Evolutionary conservation across 2,888 invertebrate genomes (phyloP).

Genomic region (Dermolepida albohirtum): DNA sequence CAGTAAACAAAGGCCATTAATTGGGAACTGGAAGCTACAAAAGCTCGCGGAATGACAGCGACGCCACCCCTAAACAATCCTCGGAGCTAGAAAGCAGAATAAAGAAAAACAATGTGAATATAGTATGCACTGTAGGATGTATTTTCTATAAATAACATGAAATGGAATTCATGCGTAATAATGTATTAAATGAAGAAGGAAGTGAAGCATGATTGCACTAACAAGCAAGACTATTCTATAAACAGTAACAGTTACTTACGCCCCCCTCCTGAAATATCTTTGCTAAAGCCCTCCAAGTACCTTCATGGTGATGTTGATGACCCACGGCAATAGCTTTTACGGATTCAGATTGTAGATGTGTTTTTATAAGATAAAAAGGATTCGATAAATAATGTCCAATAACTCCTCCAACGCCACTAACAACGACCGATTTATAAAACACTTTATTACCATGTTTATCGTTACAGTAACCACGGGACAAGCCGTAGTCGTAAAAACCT

Average conservation of each 20-base stretch:
- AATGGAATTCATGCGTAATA: no score
- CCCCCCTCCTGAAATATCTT: constrained; percentile 69
- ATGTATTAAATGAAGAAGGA: no score
- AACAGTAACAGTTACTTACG: constrained; percentile 53
- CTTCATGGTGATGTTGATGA: constrained; percentile 79
- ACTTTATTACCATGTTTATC: constrained; percentile 67
- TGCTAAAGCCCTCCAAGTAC: constrained; percentile 67
- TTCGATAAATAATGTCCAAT: constrained; percentile 78
- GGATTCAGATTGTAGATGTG: constrained; percentile 84
- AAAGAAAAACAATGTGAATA: neutral
- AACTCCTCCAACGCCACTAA: constrained; percentile 74
- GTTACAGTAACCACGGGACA: constrained; percentile 57
- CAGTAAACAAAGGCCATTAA: constrained; percentile 81
- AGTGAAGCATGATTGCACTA: neutral
- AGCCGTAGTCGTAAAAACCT: constrained; percentile 59
- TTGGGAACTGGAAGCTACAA: constrained; percentile 86
- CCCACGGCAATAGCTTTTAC: constrained; percentile 84
- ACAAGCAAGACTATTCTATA: neutral
- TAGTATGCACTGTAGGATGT: no score
- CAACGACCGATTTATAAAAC: constrained; percentile 65
- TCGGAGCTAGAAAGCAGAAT: constrained; percentile 54
- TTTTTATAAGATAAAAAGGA: constrained; percentile 85
- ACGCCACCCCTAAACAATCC: constrained; percentile 85
- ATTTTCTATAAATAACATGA: no score
- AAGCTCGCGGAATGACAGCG: constrained; percentile 79